Evolutionary conservation across 1,140 invertebrate species (phyloP), one percentile per base, ranked within the genome.

Genomic region (Cotesia glomerata): DNA sequence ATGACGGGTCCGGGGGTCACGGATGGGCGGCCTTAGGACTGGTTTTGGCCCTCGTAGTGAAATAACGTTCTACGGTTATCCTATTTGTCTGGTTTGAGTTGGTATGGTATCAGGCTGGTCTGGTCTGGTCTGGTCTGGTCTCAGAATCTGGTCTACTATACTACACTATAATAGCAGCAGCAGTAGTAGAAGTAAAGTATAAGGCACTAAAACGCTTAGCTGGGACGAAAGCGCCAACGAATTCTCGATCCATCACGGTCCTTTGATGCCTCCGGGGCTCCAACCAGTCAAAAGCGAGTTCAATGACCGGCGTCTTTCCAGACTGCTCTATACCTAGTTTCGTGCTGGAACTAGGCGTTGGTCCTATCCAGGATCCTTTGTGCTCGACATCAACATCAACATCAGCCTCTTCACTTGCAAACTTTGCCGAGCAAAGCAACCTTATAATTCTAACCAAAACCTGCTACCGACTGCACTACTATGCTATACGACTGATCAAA

Each of bases 11-110:
- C 77, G 81, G 69, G 81, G 84, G 83, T 85, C 84, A 85, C 79
- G 83, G 82, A 83, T 84, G 83, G 81, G 81, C 80, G 80, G 82
- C 78, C 81, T 78, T 80, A 84, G 82, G 82, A 85, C 84, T 85
- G 84, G 84, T 85, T 85, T 85, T 78, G 81, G 81, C 80, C 59
- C 79, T 81, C 78, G 78, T 39, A 8, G 36, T 80, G 80, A 75
- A 79, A 75, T 69, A 73, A 69, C 58, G 77, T 71, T 74, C 79
- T 76, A 77, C 76, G 26, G 26, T 26, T 26, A 26, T 81, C 78
- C 39, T 83, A 81, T 80, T 78, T 78, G 79, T 78, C 77, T 75
- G 75, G 77, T 72, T 75, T 82, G 45, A 32, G 36, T 26, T 26
- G 26, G 26, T 26, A 26, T 26, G 26, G 26, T 26, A 26, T 26